Evolutionary conservation across 2,797 vertebrate species (phyloP), one percentile per base, ranked within the genome.

Genomic region (Helostoma temminkii): DNA sequence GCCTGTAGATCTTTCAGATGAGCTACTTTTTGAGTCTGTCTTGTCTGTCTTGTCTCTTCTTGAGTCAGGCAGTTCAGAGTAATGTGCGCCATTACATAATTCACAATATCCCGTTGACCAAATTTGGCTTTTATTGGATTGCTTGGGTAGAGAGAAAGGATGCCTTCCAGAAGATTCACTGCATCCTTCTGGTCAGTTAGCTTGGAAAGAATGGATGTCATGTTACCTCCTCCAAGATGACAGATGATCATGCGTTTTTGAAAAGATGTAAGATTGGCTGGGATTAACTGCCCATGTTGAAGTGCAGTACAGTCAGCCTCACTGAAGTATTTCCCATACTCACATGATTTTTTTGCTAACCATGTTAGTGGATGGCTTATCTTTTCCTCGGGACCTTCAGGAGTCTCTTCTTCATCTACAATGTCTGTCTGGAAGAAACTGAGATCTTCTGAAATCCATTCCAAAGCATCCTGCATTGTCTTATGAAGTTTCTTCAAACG

Each of bases 401-500:
- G 47, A 0, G 46, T 82, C 1, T 84, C 83, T 1, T 81, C 87
- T 54, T 93, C 91, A 32, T 93, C 93, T 16, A 16, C 39, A 53
- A 93, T 90, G n/a, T 95, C 94, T 58, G 93, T 95, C 84, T 96
- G 95, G 76, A 96, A 96, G 34, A 94, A 96, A 78, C 93, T 93
- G 18, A 96, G 76, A 52, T 96, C 95, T 55, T 95, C 95, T 9
- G 95, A 95, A 66, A 96, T 94, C 93, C 94, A 94, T 67, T 95
- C 94, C 60, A 96, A 73, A 1, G 95, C 90, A 18, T 93, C 81
- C 56, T 90, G 89, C 67, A 96, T 82, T 56, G 88, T 89, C 3
- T 82, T 87, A 0, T 87, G 90, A 50, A 96, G 88, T 0, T 85
- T 85, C 90, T 95, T 96, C 64, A 96, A 78, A 15, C 34, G 74